phyloP scores from a whole-genome alignment of 2,888 invertebrate species.

The Myopa tessellatipennis region DNA sequence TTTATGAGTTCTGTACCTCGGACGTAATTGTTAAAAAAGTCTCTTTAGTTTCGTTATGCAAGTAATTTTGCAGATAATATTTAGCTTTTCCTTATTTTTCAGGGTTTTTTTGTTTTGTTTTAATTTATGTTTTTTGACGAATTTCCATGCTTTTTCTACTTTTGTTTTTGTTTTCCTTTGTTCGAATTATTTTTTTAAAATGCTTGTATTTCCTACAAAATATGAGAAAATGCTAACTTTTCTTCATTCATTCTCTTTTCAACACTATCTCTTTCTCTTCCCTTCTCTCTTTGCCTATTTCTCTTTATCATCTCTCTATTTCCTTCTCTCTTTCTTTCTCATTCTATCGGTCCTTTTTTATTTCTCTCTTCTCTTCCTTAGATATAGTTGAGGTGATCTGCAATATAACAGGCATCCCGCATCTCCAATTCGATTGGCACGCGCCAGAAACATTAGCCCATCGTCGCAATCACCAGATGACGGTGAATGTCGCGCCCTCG shows the following conservation, averaged over 20 bases:
- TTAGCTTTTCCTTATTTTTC: too few relatives aligned
- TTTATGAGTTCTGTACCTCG: too few relatives aligned
- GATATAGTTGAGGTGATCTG: constrained; percentile 71
- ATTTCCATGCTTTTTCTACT: too few relatives aligned
- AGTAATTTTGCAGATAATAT: too few relatives aligned
- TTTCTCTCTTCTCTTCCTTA: constrained; percentile 35
- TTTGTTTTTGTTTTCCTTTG: too few relatives aligned
- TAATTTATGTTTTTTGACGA: too few relatives aligned
- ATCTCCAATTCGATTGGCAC: constrained; percentile 74
- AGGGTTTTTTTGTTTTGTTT: too few relatives aligned
- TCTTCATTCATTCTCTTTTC: background rate
- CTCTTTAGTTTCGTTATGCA: too few relatives aligned
- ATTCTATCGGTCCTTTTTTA: constrained; percentile 14
- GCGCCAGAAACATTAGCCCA: constrained; percentile 66
- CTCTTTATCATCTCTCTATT: background rate
- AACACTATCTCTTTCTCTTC: background rate
- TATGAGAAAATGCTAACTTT: too few relatives aligned
- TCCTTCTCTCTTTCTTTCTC: background rate
- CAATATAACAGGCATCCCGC: constrained; percentile 75
- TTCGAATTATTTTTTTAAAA: too few relatives aligned
- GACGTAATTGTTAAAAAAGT: too few relatives aligned
- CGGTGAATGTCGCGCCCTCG: constrained; percentile 79
- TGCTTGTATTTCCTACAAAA: too few relatives aligned
- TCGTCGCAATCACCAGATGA: constrained; percentile 69
- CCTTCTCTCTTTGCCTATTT: background rate